These are phyloP conservation scores for Graphium colonna DNA, from an alignment of 2,888 invertebrate genomes.

Conservation along the genomic window DNA sequence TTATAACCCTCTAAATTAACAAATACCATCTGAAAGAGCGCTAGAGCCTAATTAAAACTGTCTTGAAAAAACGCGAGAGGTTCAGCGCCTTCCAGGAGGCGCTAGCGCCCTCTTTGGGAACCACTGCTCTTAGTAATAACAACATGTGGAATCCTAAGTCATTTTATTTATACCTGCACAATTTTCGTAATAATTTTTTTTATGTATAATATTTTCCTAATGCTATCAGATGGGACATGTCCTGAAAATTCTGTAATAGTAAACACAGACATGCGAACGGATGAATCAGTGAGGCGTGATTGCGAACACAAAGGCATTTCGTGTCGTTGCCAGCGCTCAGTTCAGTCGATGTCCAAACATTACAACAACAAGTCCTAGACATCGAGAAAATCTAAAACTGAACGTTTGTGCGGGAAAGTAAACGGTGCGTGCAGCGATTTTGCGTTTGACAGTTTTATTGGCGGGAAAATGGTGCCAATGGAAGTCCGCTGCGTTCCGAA, in stretches of 20 bases:
- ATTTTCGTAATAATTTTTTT: no score
- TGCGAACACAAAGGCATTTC: slow-evolving; percentile 59
- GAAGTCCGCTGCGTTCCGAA: slow-evolving; percentile 15
- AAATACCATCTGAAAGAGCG: no score
- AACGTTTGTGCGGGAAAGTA: slow-evolving; percentile 3
- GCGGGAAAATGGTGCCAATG: slow-evolving; percentile 9
- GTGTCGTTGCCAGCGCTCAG: slow-evolving; percentile 54
- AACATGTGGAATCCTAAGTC: no score
- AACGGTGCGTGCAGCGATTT: neutral
- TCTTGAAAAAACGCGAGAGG: no score
- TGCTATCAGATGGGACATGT: no score
- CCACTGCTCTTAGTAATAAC: no score
- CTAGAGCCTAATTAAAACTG: no score
- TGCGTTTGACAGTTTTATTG: slow-evolving; percentile 6
- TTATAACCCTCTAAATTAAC: no score
- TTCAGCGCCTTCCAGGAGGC: no score
- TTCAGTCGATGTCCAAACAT: slow-evolving; percentile 31
- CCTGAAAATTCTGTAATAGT: neutral
- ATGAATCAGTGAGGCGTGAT: slow-evolving; percentile 49
- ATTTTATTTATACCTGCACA: no score
- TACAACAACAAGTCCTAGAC: slow-evolving; percentile 15
- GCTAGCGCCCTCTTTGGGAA: no score
- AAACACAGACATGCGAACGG: neutral
- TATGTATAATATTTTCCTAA: no score
- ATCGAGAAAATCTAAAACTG: neutral